Evolutionary conservation across 64 coral and sea anemone species (phyloP), one percentile per base, ranked within the genome.

Genomic region (Acropora tenuis): DNA sequence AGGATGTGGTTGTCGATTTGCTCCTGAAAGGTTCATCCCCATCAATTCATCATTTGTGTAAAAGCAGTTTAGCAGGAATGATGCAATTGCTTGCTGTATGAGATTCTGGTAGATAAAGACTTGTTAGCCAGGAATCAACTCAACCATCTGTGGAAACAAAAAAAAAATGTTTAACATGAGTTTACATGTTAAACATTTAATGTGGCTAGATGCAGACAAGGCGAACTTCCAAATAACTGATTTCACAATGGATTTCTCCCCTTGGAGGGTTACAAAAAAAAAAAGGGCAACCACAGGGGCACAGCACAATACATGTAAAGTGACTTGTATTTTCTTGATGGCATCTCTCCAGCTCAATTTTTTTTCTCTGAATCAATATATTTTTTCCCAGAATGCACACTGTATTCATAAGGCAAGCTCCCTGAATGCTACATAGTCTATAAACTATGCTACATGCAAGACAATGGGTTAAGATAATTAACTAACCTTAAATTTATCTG

Each of bases 41-140:
- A 49, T 5, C 48, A 88, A 55, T 48, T 93, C 84, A 2, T 13
- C 52, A 43, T 93, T 93, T 45, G 77, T 82, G 19, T 88, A 88
- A 43, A 93, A 93, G 5, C 84, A 88, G 78, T 93, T 93, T 0
- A 93, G 47, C 16, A 93, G 63, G 41, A 82, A 93, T 16, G 92
- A 87, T 43, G 53, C 10, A 4, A 93, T 41, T 30, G 85, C 84
- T 50, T 93, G 84, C 5, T 74, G 63, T 57, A 93, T 3, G 0
- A 74, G 91, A 8, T 92, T 40, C 4, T 86, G 80, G 82, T 78
- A 85, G 8, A 92, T 13, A 57, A 76, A 92, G 0, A 86, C 80
- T 18, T 65, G 12, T 43, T 50, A 92, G 1, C 90, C 80, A 74
- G 90, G 89, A 65, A 73, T 77, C 40, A 92, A 68, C 73, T 86